phyloP scores from a whole-genome alignment of 2,113 vertebrate genomes.

The Laticauda colubrina region DNA sequence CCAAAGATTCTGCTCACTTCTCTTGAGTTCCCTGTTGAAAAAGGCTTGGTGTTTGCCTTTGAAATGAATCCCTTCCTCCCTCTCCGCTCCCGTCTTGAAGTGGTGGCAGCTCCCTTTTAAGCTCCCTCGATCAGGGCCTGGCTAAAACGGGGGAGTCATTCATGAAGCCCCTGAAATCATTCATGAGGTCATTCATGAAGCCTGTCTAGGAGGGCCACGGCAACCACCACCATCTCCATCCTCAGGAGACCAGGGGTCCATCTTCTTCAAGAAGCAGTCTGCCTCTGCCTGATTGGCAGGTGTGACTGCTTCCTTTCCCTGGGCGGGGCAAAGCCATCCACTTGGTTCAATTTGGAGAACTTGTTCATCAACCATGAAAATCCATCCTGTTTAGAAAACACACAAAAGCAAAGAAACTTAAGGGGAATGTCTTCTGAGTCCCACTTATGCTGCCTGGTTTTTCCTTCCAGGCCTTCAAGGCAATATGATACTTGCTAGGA shows the following conservation, averaged over 20 bases:
- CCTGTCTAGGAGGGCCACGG: too few species aligned
- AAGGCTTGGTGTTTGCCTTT: neutral
- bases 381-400: neutral
- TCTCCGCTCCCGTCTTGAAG: neutral
- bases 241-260: neutral
- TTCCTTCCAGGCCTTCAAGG: fast-evolving
- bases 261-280: neutral
- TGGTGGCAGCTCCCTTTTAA: neutral
- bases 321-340: neutral
- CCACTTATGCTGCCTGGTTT: too few species aligned
- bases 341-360: neutral
- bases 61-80: neutral
- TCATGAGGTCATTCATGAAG: too few species aligned
- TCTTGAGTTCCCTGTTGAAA: neutral
- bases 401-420: neutral
- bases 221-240: neutral
- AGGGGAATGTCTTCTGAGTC: neutral
- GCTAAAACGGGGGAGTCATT: neutral
- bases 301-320: neutral
- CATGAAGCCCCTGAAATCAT: neutral
- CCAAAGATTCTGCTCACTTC: neutral
- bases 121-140: neutral
- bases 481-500: fast-evolving
- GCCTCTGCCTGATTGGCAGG: neutral
- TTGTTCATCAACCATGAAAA: neutral